Evolutionary conservation across 1,140 invertebrate species (phyloP), one percentile per base, ranked within the genome.

Genomic region (Polyergus mexicanus): DNA sequence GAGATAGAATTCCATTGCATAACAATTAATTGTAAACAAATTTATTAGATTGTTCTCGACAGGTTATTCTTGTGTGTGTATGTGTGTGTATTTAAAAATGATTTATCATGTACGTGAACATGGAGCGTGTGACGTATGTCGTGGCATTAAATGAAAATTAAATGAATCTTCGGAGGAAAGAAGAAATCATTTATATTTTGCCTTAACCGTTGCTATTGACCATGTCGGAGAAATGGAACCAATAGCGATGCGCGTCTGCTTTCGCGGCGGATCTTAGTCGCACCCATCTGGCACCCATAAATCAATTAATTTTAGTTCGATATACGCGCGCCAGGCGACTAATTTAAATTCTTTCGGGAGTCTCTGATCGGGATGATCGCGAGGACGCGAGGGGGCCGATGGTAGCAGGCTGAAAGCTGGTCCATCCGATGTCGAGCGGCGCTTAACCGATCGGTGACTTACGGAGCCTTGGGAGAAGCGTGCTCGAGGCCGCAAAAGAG

Each of bases 301-400:
- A 94, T 94, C 93, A 94, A 94, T 94, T 94, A 94, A 94, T 94
- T 94, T 94, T 93, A 92, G 93, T 93, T 94, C 92, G 93, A 94
- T 94, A 93, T 92, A 22, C 16, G 91, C 91, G 32, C 16, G 91
- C 91, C 88, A 88, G 91, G n/a, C n/a, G 68, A 66, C 89, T 94
- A 94, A 94, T 94, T 94, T 94, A 94, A 94, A 94, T 94, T 94
- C 94, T 93, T 94, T 93, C 92, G 90, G 93, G 91, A 94, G 92
- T 84, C 89, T 90, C 32, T 28, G 13, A 7, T 88, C 84, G 91
- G 89, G 91, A 92, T 92, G 88, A 91, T 92, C 86, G 92, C 88
- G 76, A 66, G 62, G 11, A 32, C 32, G 32, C n/a, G 32, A 32
- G 1, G 32, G 32, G 38, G 38, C 51, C 44, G 41, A 62, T 32